Evolutionary conservation across 2,113 vertebrate species (phyloP), one percentile per base, ranked within the genome.

Genomic region (Sinocyclocheilus anophthalmus): DNA sequence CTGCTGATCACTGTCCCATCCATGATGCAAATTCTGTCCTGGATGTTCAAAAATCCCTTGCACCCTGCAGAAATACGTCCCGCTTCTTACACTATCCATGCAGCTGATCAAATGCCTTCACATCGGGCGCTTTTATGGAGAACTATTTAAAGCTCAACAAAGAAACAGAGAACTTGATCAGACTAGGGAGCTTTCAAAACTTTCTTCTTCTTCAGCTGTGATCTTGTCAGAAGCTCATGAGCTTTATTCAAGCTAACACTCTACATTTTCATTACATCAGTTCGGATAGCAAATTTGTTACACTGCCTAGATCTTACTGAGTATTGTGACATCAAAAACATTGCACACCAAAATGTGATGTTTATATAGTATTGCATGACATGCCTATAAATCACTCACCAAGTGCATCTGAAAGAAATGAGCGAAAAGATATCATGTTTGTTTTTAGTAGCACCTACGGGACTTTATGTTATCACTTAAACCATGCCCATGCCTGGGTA

Each of bases 21-120:
- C 61, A 67, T 81, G 16, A 91, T 91, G 72, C 88, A 90, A 91
- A 91, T 90, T 69, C 88, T 81, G 83, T 87, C 87, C 88, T 73
- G 11, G 22, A 88, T 89, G 85, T 86, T 76, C 33, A 70, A 65
- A 69, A 61, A 80, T 84, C 45, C 81, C 76, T 26, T 24, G 65
- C n/a, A 81, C 63, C 59, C n/a, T 82, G 82, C 70, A 55, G 59
- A 91, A 81, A 79, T 85, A 30, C 79, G 6, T 65, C 55, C 50
- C 76, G 18, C 26, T 70, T 82, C 6, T 22, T 33, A 37, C 3
- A 11, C 24, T 50, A 70, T 67, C 42, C 65, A 53, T 22, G 63
- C 24, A 69, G 65, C 18, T 53, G 81, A 53, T 70, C 63, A 50
- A 70, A 48, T 73, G 87, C 50, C 13, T 61, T 12, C 33, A 61